phyloP scores from a whole-genome alignment of 2,888 invertebrate genomes.

The Lithosia quadra region DNA sequence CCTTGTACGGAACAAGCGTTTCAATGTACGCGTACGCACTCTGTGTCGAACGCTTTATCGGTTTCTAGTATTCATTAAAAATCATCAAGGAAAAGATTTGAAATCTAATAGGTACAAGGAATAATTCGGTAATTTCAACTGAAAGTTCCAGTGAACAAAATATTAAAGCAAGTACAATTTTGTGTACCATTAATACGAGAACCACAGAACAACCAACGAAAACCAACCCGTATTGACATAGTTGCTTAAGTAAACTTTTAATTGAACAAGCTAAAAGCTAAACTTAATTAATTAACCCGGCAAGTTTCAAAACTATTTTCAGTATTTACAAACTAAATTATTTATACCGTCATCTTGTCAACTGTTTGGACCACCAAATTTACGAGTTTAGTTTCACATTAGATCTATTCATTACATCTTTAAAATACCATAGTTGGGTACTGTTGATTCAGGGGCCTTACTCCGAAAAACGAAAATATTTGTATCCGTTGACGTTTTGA shows the following conservation, averaged over 20 bases:
- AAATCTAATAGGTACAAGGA: background rate
- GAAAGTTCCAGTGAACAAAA: background rate
- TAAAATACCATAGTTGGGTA: background rate
- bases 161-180: background rate
- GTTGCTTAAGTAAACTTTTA: slow-evolving; percentile 15
- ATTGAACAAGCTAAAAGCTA: slow-evolving; percentile 14
- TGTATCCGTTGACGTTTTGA: too few relatives aligned
- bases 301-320: slow-evolving; percentile 16
- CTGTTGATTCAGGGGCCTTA: too few relatives aligned
- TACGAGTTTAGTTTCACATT: background rate
- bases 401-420: background rate
- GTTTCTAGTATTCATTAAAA: too few relatives aligned
- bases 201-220: background rate
- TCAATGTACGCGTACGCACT: too few relatives aligned
- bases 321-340: slow-evolving; percentile 13
- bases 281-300: slow-evolving; percentile 17
- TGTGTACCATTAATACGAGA: background rate
- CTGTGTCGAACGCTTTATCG: too few relatives aligned
- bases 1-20: too few relatives aligned
- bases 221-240: background rate
- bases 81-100: background rate
- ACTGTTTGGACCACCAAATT: background rate
- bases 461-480: too few relatives aligned
- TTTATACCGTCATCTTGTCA: slow-evolving; percentile 1
- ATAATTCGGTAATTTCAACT: background rate